A percentile compares a stretch with the other conserved stretches of the same genome.
Evolutionary conservation across 1,140 invertebrate species (phyloP).

Genomic region (Aphis craccivora): DNA sequence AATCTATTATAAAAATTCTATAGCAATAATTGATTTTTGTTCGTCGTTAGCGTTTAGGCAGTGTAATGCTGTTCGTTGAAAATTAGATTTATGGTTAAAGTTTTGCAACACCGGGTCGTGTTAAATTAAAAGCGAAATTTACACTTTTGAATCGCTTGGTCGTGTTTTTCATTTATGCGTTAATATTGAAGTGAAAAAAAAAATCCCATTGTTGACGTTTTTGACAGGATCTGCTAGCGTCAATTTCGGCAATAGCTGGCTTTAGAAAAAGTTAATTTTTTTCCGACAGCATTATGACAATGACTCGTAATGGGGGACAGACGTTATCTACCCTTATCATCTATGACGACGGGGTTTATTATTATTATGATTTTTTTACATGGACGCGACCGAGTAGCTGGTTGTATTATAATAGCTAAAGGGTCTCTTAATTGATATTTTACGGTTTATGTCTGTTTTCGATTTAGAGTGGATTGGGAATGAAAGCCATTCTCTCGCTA

Average conservation of each 20-base stretch:
- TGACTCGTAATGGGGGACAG: not conserved
- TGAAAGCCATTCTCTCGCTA: not conserved
- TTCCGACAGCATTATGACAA: not conserved
- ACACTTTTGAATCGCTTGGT: not conserved
- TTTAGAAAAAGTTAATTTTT: slow-evolving; percentile 24
- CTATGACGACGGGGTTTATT: slow-evolving; percentile 15
- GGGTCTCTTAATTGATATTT: slow-evolving; percentile 35
- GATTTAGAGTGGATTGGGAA: not conserved
- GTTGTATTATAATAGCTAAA: not conserved
- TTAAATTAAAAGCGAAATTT: slow-evolving; percentile 38
- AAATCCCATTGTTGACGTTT: not conserved
- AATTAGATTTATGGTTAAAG: slow-evolving; percentile 32
- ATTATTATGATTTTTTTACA: slow-evolving; percentile 5
- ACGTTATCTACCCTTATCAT: slow-evolving; percentile 45
- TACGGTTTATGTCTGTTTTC: slow-evolving; percentile 31
- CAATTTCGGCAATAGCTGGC: not conserved
- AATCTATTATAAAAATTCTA: not conserved
- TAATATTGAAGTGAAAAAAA: slow-evolving; percentile 31
- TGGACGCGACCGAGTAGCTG: not conserved
- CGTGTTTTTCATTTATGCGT: not conserved
- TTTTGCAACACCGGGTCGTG: not conserved
- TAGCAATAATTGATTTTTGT: not conserved
- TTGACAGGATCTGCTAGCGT: not conserved
- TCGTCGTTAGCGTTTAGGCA: not conserved
- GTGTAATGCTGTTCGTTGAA: not conserved